Percentiles rank a stretch among this genome's conserved stretches.
Conservation (phyloP, 2,113 vertebrate genomes). For the Lonchura striata region DNA sequence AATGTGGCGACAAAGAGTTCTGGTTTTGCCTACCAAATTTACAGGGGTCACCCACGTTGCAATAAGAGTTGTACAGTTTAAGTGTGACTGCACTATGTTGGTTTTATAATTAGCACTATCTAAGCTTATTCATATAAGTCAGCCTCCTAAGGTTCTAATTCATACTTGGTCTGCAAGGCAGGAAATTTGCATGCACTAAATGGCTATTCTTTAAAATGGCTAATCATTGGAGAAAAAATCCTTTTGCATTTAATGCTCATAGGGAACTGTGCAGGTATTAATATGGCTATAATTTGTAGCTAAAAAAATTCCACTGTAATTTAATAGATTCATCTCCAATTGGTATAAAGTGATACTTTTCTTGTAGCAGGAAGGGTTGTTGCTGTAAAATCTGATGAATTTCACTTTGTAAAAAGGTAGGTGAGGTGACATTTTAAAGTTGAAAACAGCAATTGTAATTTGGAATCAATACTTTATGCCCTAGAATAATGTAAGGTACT, state of each 20-base stretch:
- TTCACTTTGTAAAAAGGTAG: constrained; percentile 41
- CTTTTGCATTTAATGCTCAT: constrained; percentile 61
- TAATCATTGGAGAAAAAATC: constrained; percentile 27
- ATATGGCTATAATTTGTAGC: constrained; percentile 57
- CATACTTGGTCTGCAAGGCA: constrained; percentile 55
- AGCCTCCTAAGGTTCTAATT: constrained; percentile 57
- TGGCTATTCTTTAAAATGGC: constrained; percentile 38
- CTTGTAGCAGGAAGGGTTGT: constrained; percentile 24
- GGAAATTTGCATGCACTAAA: constrained; percentile 63
- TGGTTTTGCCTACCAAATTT: neutral
- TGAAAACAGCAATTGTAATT: constrained; percentile 64
- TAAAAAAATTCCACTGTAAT: constrained; percentile 43
- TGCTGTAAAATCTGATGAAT: constrained; percentile 49
- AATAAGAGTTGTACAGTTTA: constrained; percentile 53
- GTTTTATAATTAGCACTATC: constrained; percentile 63
- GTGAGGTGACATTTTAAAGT: constrained; percentile 51
- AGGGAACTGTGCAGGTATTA: constrained; percentile 48
- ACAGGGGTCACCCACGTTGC: neutral
- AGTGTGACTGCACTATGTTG: constrained; percentile 49
- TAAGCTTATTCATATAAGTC: constrained; percentile 46
- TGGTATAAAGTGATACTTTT: constrained; percentile 59
- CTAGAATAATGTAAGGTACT: constrained; percentile 40
- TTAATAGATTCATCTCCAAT: constrained; percentile 62
- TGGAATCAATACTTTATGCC: constrained; percentile 54
- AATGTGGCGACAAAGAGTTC: neutral